A percentile compares a stretch with the other conserved stretches of the same genome.
phyloP scores from a whole-genome alignment of 2,888 invertebrate species.

The Bruchidius siliquastri region DNA sequence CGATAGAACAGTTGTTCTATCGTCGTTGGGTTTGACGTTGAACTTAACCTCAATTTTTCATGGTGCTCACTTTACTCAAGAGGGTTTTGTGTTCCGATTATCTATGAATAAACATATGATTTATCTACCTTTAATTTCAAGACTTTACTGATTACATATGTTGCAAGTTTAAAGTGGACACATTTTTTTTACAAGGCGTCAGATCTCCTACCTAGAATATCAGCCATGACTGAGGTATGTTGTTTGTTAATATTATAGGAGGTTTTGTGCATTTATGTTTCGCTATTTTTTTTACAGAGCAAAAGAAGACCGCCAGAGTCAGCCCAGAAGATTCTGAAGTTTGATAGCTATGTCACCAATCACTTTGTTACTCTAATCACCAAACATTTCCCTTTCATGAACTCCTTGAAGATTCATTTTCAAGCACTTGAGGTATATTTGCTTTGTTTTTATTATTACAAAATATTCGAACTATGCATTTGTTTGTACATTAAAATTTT shows the following conservation, averaged over 20 bases:
- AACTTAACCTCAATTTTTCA: background rate
- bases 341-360: conserved; percentile 53
- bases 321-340: conserved; percentile 49
- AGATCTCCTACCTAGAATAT: no score
- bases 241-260: background rate
- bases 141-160: no score
- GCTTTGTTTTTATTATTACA: no score
- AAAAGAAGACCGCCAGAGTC: conserved; percentile 46
- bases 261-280: background rate
- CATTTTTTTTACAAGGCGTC: no score
- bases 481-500: no score
- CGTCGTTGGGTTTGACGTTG: background rate
- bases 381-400: conserved; percentile 49
- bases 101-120: no score
- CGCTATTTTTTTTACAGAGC: background rate
- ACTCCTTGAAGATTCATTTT: conserved; percentile 51
- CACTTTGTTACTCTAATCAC: conserved; percentile 51
- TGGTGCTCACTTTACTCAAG: no score
- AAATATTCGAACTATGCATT: no score
- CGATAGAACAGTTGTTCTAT: no score
- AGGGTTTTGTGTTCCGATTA: no score
- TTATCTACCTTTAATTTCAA: no score
- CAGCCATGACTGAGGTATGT: background rate
- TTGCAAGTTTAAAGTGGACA: no score
- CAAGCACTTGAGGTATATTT: conserved; percentile 54